Percentiles rank a stretch among this genome's conserved stretches.
Evolutionary conservation across 2,888 invertebrate species (phyloP).

Genomic region (Elegia similella): DNA sequence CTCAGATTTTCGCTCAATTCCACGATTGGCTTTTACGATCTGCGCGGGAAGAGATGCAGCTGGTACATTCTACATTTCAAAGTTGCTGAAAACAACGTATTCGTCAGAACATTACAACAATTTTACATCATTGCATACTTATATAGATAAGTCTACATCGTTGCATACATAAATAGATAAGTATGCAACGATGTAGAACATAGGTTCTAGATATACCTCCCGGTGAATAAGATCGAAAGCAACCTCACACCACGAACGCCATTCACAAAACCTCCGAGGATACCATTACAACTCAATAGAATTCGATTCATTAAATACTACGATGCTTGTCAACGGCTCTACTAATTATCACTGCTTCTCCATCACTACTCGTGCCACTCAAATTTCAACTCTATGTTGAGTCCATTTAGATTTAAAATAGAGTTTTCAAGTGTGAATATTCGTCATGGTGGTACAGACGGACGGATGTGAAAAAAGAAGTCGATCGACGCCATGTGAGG

Average conservation of each 20-base stretch:
- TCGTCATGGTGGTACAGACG: constrained; percentile 59
- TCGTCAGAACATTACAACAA: no score
- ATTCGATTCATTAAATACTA: constrained; percentile 37
- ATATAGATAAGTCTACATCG: no score
- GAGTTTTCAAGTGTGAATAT: constrained; percentile 40
- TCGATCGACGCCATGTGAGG: constrained; percentile 71
- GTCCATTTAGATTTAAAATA: not conserved
- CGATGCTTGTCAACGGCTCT: constrained; percentile 47
- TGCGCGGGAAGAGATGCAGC: no score
- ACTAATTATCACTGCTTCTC: constrained; percentile 52
- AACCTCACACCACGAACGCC: constrained; percentile 13
- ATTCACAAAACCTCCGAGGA: constrained; percentile 14
- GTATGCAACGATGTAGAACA: no score
- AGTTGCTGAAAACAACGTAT: no score
- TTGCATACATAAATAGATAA: no score
- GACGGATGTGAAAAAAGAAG: constrained; percentile 60
- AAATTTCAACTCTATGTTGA: constrained; percentile 17
- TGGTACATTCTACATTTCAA: no score
- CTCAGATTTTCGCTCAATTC: no score
- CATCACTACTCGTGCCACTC: not conserved
- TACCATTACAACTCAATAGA: constrained; percentile 29
- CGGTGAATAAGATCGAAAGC: not conserved
- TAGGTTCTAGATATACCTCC: not conserved
- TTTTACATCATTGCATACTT: no score
- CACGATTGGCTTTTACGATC: no score